phyloP scores from a whole-genome alignment of 2,797 vertebrate species.

The Channa striata region DNA sequence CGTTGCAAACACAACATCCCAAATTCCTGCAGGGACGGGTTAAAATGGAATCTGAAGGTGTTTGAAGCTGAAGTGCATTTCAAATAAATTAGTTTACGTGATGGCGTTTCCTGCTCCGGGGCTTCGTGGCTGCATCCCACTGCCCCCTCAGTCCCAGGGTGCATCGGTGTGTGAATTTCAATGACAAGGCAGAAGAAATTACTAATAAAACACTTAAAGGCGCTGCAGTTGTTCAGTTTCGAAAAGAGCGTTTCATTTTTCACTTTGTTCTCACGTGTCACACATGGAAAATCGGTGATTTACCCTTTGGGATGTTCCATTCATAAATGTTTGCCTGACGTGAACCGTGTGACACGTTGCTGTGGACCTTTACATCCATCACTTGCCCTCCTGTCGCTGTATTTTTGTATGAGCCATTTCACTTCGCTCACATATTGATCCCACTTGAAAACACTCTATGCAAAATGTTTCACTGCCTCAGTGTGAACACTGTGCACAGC shows the following conservation, averaged over 20 bases:
- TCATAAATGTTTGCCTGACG: neutral
- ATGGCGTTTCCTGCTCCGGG: too few species aligned
- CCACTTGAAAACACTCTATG: constrained; percentile 72
- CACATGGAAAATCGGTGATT: neutral
- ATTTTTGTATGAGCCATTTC: constrained; percentile 18
- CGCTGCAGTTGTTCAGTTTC: constrained; percentile 16
- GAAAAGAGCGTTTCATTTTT: neutral
- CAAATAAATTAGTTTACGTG: too few species aligned
- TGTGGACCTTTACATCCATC: constrained; percentile 5
- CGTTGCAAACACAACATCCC: too few species aligned
- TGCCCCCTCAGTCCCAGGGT: neutral
- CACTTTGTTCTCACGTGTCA: constrained; percentile 5
- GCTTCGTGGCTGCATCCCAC: too few species aligned
- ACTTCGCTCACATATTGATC: constrained; percentile 28
- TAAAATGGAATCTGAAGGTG: too few species aligned
- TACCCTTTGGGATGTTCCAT: constrained; percentile 3
- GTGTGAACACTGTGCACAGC: constrained; percentile 42
- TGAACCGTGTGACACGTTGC: neutral
- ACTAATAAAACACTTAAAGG: neutral
- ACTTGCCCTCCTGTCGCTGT: constrained; percentile 1
- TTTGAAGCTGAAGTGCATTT: too few species aligned
- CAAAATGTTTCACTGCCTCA: constrained; percentile 69
- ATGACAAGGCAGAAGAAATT: neutral
- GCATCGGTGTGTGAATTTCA: neutral
- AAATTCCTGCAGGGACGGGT: too few species aligned